phyloP scores from a whole-genome alignment of 2,888 invertebrate species.

The Drosophila quasianomalipes region DNA sequence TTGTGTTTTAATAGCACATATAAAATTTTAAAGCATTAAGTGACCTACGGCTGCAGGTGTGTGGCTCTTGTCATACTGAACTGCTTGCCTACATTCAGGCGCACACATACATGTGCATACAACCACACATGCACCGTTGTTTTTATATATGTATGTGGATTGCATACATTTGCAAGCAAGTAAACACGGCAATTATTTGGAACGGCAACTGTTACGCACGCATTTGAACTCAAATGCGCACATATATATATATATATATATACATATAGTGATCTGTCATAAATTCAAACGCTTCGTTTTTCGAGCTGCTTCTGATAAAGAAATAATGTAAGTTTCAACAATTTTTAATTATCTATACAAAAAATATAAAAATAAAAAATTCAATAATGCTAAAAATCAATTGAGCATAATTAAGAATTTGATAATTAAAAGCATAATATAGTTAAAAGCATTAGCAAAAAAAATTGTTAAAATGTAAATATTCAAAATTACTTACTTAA shows the following conservation, averaged over 20 bases:
- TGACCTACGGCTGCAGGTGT: slow-evolving; percentile 32
- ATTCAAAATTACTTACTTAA: not conserved
- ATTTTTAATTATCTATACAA: not conserved
- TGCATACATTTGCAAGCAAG: slow-evolving; percentile 37
- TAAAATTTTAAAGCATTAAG: slow-evolving; percentile 57
- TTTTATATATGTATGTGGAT: slow-evolving; percentile 15
- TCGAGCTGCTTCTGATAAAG: not conserved
- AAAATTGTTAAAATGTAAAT: not conserved
- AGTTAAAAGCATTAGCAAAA: not conserved
- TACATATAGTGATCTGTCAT: not conserved
- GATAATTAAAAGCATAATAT: not conserved
- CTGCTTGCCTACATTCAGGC: slow-evolving; percentile 59
- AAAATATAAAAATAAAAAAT: not conserved
- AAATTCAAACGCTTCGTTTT: not conserved
- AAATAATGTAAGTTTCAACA: not conserved
- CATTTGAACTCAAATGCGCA: slow-evolving; percentile 9
- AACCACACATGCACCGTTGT: not conserved
- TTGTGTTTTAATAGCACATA: slow-evolving; percentile 66
- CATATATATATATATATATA: too few species aligned
- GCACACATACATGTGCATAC: slow-evolving; percentile 22
- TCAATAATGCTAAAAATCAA: not conserved
- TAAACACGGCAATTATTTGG: slow-evolving; percentile 56
- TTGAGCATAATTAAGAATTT: not conserved
- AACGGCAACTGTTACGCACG: slow-evolving; percentile 38
- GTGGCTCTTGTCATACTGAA: slow-evolving; percentile 11